These are phyloP conservation scores for Typhlomys cinereus DNA, from an alignment of 2,113 vertebrate species.

Conservation along the genomic window DNA sequence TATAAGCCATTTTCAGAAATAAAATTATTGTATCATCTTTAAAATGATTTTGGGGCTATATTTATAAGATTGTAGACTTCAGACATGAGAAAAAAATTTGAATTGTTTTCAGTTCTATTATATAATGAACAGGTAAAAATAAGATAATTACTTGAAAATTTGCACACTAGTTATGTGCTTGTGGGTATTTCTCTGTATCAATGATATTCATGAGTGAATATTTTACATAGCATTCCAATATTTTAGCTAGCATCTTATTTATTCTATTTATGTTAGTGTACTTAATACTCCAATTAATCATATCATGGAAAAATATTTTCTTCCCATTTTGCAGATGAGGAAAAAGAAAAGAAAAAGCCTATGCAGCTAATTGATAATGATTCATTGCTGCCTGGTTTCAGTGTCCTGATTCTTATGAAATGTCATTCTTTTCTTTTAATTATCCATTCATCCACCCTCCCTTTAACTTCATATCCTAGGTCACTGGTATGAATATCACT, in stretches of 20 bases:
- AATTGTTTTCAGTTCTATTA: neutral
- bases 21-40: constrained; percentile 1
- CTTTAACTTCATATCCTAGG: neutral
- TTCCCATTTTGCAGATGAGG: neutral
- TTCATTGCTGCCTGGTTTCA: neutral
- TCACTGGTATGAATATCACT: neutral
- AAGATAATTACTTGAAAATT: neutral
- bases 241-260: neutral
- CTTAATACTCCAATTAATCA: neutral
- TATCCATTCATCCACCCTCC: neutral
- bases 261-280: neutral
- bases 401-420: neutral
- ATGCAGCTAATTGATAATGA: neutral
- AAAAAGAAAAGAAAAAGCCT: neutral
- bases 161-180: neutral
- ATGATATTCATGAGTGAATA: neutral
- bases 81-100: neutral
- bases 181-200: neutral
- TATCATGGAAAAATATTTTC: neutral
- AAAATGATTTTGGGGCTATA: neutral
- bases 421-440: neutral
- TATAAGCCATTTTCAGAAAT: neutral
- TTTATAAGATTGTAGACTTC: neutral
- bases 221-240: neutral
- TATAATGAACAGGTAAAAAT: neutral